phyloP scores from a whole-genome alignment of 2,797 vertebrate genomes.

The Amazonetta brasiliensis region DNA sequence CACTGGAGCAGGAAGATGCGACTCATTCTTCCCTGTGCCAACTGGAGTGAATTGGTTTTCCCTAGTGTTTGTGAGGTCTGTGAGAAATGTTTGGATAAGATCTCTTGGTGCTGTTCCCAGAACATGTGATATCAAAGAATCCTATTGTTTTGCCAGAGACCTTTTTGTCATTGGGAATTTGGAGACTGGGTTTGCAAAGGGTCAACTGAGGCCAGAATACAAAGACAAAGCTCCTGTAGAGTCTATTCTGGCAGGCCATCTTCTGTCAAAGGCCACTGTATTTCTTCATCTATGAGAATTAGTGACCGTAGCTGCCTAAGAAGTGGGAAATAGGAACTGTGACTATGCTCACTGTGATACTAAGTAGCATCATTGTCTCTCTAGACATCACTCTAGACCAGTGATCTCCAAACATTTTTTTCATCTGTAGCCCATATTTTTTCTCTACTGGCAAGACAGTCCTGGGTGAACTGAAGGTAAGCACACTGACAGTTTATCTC shows the following conservation, averaged over 20 bases:
- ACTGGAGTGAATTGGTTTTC: slow-evolving; percentile 17
- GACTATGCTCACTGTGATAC: background rate
- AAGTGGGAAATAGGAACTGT: background rate
- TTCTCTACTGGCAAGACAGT: background rate
- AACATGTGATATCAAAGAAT: slow-evolving; percentile 52
- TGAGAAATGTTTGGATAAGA: slow-evolving; percentile 61
- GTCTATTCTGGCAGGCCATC: slow-evolving; percentile 5
- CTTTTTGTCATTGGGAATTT: slow-evolving; percentile 82
- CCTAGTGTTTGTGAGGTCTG: slow-evolving; percentile 7
- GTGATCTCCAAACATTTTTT: background rate
- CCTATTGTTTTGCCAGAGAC: slow-evolving; percentile 73
- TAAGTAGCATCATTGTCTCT: background rate
- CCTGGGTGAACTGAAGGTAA: background rate
- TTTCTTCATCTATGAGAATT: background rate
- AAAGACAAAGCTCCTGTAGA: slow-evolving; percentile 60
- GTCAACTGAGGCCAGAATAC: slow-evolving; percentile 69
- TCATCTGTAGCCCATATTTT: background rate
- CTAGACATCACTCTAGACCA: background rate
- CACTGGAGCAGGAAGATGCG: slow-evolving; percentile 26
- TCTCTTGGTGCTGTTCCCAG: slow-evolving; percentile 66
- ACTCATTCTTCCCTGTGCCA: background rate
- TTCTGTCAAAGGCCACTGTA: slow-evolving; percentile 21
- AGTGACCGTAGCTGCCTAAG: background rate
- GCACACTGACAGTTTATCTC: background rate
- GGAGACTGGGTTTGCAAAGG: slow-evolving; percentile 77